Evolutionary conservation across 2,888 invertebrate species (phyloP).

Genomic region (Phortica magna): DNA sequence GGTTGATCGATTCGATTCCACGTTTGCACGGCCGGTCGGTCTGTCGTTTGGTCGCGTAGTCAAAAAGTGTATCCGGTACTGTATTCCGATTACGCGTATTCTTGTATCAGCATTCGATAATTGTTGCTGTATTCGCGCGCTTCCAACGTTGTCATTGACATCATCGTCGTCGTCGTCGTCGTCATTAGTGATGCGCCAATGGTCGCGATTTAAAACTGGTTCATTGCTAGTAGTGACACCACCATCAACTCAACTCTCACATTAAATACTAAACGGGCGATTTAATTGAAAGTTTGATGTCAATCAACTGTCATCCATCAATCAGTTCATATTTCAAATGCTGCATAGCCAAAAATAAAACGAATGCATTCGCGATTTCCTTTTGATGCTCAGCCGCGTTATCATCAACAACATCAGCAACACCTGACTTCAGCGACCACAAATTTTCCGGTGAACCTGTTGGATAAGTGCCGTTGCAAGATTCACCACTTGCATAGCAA

Average conservation of each 20-base stretch:
- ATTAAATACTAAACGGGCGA: neutral
- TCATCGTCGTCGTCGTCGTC: conserved; percentile 26
- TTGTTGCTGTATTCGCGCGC: conserved; percentile 22
- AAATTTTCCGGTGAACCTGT: conserved; percentile 57
- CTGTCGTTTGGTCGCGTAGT: neutral
- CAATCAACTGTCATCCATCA: neutral
- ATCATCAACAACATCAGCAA: conserved; percentile 63
- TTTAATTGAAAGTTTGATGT: neutral
- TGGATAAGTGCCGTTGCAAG: conserved; percentile 74
- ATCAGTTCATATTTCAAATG: neutral
- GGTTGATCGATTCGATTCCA: conserved; percentile 35
- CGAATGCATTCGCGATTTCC: conserved; percentile 75
- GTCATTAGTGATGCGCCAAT: conserved; percentile 18
- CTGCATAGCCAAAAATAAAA: conserved; percentile 48
- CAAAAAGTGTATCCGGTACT: neutral
- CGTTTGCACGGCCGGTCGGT: conserved; percentile 26
- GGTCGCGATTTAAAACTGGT: conserved; percentile 47
- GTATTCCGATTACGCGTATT: neutral
- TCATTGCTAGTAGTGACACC: conserved; percentile 58
- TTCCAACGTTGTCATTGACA: conserved; percentile 18
- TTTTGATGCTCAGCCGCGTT: conserved; percentile 69
- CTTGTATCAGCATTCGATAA: conserved; percentile 13
- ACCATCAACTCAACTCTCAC: conserved; percentile 4
- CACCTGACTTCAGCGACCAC: conserved; percentile 51
- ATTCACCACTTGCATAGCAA: conserved; percentile 49